These are phyloP conservation scores for Drosophila tripunctata DNA, from an alignment of 2,888 invertebrate species.

Conservation along the genomic window DNA sequence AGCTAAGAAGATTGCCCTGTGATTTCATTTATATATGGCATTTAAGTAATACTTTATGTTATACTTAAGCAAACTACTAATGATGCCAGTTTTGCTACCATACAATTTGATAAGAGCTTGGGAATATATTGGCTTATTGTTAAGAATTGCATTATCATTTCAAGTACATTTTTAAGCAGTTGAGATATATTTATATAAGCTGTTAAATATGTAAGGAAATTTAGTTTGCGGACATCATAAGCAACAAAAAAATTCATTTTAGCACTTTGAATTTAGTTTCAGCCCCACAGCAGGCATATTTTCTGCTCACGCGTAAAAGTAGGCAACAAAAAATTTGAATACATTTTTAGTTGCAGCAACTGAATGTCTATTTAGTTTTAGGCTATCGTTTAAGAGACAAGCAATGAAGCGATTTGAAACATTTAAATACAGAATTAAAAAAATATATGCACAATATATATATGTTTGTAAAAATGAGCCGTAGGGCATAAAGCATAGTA, in stretches of 20 bases:
- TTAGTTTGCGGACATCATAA: no score
- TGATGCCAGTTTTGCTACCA: slow-evolving; percentile 5
- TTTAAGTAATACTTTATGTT: slow-evolving; percentile 55
- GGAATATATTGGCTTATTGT: neutral
- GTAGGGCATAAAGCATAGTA: slow-evolving; percentile 2
- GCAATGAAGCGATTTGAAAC: no score
- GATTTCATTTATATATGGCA: slow-evolving; percentile 49
- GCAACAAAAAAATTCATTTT: no score
- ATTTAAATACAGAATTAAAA: neutral
- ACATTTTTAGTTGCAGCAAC: no score
- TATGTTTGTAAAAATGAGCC: neutral
- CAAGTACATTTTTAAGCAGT: no score
- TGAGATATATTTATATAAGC: no score
- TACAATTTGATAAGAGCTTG: neutral
- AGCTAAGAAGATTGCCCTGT: slow-evolving; percentile 36
- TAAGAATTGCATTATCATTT: neutral
- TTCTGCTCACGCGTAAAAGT: neutral
- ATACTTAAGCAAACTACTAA: slow-evolving; percentile 36
- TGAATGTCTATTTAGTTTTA: no score
- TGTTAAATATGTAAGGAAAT: no score
- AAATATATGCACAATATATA: neutral
- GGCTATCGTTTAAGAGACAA: no score
- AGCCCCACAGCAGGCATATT: neutral
- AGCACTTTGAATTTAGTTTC: no score
- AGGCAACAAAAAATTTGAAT: neutral